phyloP scores from a whole-genome alignment of 1,140 invertebrate genomes.

The Orussus abietinus region DNA sequence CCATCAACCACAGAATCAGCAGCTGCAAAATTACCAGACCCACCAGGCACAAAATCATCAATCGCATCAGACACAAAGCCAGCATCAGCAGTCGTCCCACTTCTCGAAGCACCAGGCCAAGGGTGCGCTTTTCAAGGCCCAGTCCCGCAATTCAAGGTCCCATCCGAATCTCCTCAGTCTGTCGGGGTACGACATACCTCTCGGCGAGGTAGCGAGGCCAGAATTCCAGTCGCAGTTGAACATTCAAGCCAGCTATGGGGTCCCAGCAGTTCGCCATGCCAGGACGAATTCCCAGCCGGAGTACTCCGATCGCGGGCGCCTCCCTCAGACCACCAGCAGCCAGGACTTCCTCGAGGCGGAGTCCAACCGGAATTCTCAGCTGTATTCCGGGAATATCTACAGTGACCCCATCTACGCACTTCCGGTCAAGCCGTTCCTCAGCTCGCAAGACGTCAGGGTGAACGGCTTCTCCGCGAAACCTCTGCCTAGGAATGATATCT shows the following conservation, averaged over 20 bases:
- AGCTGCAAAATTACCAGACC: background rate
- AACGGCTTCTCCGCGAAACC: conserved; percentile 32
- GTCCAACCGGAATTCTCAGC: conserved; percentile 15
- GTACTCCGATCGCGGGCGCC: conserved; percentile 15
- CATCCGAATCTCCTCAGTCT: conserved; percentile 45
- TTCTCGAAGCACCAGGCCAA: conserved; percentile 30
- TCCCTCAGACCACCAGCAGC: conserved; percentile 31
- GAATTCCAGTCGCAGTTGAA: conserved; percentile 42
- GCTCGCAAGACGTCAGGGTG: conserved; percentile 45
- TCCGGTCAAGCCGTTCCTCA: conserved; percentile 49
- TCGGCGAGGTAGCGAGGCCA: conserved; percentile 16
- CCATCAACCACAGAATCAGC: conserved; percentile 10
- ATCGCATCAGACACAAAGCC: conserved; percentile 19
- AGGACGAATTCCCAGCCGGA: conserved; percentile 31
- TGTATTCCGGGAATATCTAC: conserved; percentile 32
- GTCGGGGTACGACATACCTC: conserved; percentile 13
- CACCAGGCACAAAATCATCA: conserved; percentile 12
- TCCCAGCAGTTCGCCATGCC: conserved; percentile 17
- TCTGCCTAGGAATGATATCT: background rate
- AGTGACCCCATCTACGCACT: conserved; percentile 48
- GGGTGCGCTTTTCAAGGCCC: conserved; percentile 37
- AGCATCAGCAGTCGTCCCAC: conserved; percentile 17
- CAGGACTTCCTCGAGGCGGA: conserved; percentile 30
- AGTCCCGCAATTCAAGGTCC: conserved; percentile 46
- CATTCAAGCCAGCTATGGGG: conserved; percentile 22